Evolutionary conservation across 2,113 vertebrate species (phyloP), one percentile per base, ranked within the genome.

Genomic region (Scartelaos histophorus): DNA sequence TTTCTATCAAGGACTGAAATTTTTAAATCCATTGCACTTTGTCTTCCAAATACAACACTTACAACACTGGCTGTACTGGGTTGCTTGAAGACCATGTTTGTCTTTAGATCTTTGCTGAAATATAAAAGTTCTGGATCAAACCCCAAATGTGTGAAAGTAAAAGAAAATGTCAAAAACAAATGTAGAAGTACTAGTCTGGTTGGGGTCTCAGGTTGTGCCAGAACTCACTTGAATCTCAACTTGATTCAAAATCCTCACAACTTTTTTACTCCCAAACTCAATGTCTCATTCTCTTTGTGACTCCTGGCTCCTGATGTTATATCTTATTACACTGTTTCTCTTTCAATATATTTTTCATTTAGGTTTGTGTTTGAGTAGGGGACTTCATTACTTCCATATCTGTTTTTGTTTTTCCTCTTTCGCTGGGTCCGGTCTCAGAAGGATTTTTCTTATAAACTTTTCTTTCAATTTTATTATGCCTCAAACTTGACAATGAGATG

Each of bases 311-410:
- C 29, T 12, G 25, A 38, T 81, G 58, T 35, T 69, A 70, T 74
- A 69, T 81, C 3, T 82, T 82, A 72, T 81, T 80, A 49, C 57
- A 74, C 34, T 57, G 38, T 66, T 70, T 67, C 69, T 81, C 60
- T 68, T 78, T 70, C 51, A 70, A 60, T 84, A 73, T 81, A 76
- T 80, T 66, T 84, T 81, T 81, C 78, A 60, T 84, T 71, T 81
- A 76, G 76, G 66, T 84, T 81, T 81, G 76, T 83, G 68, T 82
- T 86, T 85, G 58, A 79, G 67, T 66, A 66, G 73, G 64, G 38
- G n/a, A 76, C 62, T 70, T 76, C 64, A 47, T 81, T 66, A 85
- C 84, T 78, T 83, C 69, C 61, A 66, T 49, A 57, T 77, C 53
- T 74, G 76, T 71, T 61, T 82, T 66, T 82, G 67, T 76, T 82